These are phyloP conservation scores for Slavum lentiscoides DNA, from an alignment of 2,888 invertebrate species.

Conservation along the genomic window DNA sequence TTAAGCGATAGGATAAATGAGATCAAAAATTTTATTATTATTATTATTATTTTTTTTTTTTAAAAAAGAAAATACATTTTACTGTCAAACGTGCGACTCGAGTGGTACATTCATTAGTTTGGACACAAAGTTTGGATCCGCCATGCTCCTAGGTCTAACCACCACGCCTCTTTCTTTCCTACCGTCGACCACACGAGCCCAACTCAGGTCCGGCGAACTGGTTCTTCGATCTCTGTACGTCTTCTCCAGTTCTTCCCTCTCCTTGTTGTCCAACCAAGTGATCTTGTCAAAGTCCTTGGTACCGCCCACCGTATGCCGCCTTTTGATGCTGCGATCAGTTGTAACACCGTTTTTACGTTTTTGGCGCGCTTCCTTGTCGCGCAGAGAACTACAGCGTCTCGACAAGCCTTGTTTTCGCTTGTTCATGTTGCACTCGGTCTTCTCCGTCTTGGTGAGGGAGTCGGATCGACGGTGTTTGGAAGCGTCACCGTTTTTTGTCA, in stretches of 20 bases:
- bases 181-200: constrained; percentile 55
- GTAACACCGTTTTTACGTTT: constrained; percentile 78
- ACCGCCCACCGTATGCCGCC: constrained; percentile 90
- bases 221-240: constrained; percentile 65
- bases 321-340: constrained; percentile 76
- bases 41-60: constrained; percentile 1
- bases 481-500: constrained; percentile 59
- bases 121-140: constrained; percentile 59
- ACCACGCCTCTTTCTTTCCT: constrained; percentile 55
- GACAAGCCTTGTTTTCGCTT: constrained; percentile 65
- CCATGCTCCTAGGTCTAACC: constrained; percentile 55
- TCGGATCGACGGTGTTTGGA: constrained; percentile 65
- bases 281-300: constrained; percentile 81
- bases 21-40: constrained; percentile 24
- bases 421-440: constrained; percentile 78
- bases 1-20: constrained; percentile 50
- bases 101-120: constrained; percentile 65
- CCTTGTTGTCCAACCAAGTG: constrained; percentile 65
- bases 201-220: constrained; percentile 67
- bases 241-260: constrained; percentile 61
- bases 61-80: constrained; percentile 39
- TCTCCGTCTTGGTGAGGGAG: constrained; percentile 72
- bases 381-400: constrained; percentile 61
- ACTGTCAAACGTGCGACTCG: constrained; percentile 65
- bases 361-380: constrained; percentile 61